Evolutionary conservation across 2,888 invertebrate species (phyloP).

Genomic region (Automeris io): DNA sequence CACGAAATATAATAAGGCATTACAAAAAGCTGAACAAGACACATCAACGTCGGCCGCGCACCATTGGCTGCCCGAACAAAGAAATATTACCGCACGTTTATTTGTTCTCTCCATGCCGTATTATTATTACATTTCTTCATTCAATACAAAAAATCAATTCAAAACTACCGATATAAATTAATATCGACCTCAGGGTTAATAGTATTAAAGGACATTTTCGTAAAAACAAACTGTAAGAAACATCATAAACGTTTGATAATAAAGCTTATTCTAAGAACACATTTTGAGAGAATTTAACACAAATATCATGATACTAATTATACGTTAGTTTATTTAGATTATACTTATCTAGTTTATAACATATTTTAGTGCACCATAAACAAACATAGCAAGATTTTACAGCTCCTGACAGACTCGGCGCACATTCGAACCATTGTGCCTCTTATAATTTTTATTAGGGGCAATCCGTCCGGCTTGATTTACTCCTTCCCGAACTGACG

Average conservation of each 20-base stretch:
- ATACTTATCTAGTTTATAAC: constrained; percentile 76
- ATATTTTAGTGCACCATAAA: constrained; percentile 76
- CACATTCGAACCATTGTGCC: constrained; percentile 73
- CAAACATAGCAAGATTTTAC: constrained; percentile 75
- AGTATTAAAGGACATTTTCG: constrained; percentile 7
- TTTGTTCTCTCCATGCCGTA: constrained; percentile 45
- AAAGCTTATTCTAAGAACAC: constrained; percentile 31
- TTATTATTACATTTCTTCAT: constrained; percentile 17
- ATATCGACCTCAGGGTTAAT: constrained; percentile 11
- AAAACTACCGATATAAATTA: constrained; percentile 2
- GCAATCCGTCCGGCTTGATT: constrained; percentile 76
- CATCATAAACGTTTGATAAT: constrained; percentile 41
- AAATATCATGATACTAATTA: constrained; percentile 68
- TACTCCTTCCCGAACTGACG: constrained; percentile 76
- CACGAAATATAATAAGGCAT: constrained; percentile 72
- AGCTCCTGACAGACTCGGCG: constrained; percentile 68
- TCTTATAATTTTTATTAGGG: constrained; percentile 77
- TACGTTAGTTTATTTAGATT: constrained; percentile 72
- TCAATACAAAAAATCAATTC: constrained; percentile 5
- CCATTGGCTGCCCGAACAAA: constrained; percentile 70
- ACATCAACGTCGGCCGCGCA: constrained; percentile 60
- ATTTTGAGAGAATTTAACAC: constrained; percentile 40
- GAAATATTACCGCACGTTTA: constrained; percentile 65
- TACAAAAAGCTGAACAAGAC: constrained; percentile 67
- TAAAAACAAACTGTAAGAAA: constrained; percentile 15